Conservation (phyloP, 2,797 vertebrate species). For the Enteromius paludinosus region DNA sequence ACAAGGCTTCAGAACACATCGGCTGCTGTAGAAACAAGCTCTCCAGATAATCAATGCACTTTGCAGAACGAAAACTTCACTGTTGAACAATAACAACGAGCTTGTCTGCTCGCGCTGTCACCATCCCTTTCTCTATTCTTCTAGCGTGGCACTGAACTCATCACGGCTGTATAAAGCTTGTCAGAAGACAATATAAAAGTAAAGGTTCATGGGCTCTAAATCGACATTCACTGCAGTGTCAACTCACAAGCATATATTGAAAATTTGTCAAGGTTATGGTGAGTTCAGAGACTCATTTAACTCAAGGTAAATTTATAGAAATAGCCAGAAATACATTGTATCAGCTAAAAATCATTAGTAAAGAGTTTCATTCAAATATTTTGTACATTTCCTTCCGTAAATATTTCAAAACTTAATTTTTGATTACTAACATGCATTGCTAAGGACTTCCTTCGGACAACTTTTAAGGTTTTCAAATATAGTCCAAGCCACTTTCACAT, state of each 20-base stretch:
- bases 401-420: too few relatives aligned
- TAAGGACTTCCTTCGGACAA: too few relatives aligned
- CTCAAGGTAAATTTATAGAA: not conserved
- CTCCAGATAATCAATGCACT: constrained; percentile 65
- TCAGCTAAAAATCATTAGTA: too few relatives aligned
- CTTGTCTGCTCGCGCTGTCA: not conserved
- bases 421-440: too few relatives aligned
- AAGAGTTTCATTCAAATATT: too few relatives aligned
- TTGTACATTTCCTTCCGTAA: too few relatives aligned
- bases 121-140: not conserved
- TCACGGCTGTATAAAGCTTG: not conserved
- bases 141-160: not conserved
- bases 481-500: too few relatives aligned
- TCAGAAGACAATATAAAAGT: not conserved
- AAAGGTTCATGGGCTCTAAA: not conserved
- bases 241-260: not conserved
- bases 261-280: constrained; percentile 3
- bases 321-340: too few relatives aligned
- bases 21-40: constrained; percentile 34
- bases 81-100: constrained; percentile 37
- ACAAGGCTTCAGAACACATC: constrained; percentile 12
- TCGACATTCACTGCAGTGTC: not conserved
- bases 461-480: too few relatives aligned
- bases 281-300: not conserved
- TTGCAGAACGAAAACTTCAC: constrained; percentile 61